These are phyloP conservation scores for Orthosia gothica DNA, from an alignment of 2,888 invertebrate species.

Conservation along the genomic window DNA sequence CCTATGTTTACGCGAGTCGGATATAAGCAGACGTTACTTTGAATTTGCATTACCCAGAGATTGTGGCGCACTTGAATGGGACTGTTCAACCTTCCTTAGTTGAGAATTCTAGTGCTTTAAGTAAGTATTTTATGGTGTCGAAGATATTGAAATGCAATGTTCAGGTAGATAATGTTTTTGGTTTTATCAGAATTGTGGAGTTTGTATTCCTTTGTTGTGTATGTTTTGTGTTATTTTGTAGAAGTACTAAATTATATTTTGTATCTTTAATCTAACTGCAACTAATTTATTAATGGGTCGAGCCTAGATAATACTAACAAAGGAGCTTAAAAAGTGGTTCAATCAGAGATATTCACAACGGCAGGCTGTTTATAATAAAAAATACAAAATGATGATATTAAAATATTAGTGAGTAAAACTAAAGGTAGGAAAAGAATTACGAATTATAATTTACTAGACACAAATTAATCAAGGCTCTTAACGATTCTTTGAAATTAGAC, in stretches of 20 bases:
- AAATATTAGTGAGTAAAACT: background rate
- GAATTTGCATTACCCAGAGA: conserved; percentile 66
- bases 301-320: background rate
- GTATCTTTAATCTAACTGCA: background rate
- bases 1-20: conserved; percentile 52
- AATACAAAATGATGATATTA: background rate
- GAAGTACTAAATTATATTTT: background rate
- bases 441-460: background rate
- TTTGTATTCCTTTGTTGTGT: background rate
- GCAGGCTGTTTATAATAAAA: background rate
- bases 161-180: conserved; percentile 22
- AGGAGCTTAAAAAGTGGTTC: background rate
- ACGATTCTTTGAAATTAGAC: too few relatives aligned
- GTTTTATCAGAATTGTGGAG: conserved; percentile 13
- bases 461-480: too few relatives aligned
- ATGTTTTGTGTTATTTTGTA: background rate
- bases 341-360: background rate
- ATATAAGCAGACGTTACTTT: conserved; percentile 62
- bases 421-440: background rate
- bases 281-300: background rate
- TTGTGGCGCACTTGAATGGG: conserved; percentile 59
- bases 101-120: conserved; percentile 52
- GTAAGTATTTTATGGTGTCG: conserved; percentile 52
- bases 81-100: conserved; percentile 59
- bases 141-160: conserved; percentile 62